These are phyloP conservation scores for Aphaenogaster ashmeadi DNA, from an alignment of 1,140 invertebrate species.

Conservation along the genomic window DNA sequence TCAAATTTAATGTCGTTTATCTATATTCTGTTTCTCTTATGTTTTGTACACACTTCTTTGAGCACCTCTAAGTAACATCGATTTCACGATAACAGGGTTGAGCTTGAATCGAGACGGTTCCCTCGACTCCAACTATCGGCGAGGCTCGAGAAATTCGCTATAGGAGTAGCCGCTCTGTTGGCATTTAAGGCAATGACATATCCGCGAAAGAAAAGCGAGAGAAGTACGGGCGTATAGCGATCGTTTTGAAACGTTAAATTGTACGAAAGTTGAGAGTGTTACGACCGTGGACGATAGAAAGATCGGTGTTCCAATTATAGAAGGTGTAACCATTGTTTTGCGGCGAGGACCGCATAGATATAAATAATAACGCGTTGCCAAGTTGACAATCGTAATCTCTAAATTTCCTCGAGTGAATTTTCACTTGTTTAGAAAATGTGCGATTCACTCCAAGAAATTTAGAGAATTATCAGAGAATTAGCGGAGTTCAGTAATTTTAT, in stretches of 20 bases:
- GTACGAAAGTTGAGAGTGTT: background rate
- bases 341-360: background rate
- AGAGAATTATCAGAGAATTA: too few relatives aligned
- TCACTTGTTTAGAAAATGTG: too few relatives aligned
- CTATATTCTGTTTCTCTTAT: conserved; percentile 67
- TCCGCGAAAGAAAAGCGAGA: conserved; percentile 12
- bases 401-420: too few relatives aligned
- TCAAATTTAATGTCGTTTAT: conserved; percentile 75
- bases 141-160: conserved; percentile 53
- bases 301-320: background rate
- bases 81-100: conserved; percentile 75
- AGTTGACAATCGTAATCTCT: background rate
- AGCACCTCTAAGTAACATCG: conserved; percentile 82
- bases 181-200: conserved; percentile 66
- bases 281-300: background rate
- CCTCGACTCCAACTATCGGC: conserved; percentile 52
- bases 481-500: background rate
- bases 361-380: background rate
- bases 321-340: background rate
- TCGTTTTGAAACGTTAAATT: background rate
- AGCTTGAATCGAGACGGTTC: conserved; percentile 64
- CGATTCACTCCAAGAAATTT: too few relatives aligned
- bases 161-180: conserved; percentile 49
- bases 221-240: background rate
- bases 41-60: conserved; percentile 81